These are phyloP conservation scores for Margarornis squamiger DNA, from an alignment of 2,797 vertebrate genomes.

Conservation along the genomic window DNA sequence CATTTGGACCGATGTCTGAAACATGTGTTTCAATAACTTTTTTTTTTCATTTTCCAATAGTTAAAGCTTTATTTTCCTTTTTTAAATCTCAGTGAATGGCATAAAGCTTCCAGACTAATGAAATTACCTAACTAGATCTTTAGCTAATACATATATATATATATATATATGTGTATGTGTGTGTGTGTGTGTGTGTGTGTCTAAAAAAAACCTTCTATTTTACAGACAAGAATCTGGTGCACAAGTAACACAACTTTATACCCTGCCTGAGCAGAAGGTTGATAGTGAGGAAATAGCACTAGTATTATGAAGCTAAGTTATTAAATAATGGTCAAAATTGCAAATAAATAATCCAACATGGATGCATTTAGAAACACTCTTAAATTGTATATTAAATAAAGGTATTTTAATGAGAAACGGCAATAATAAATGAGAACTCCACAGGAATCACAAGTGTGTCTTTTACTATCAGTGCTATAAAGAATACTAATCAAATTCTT, in stretches of 20 bases:
- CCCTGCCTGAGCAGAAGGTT: neutral
- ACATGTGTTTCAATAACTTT: neutral
- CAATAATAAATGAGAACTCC: neutral
- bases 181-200: no score
- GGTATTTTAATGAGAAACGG: neutral
- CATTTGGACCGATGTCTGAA: neutral
- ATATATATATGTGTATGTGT: no score
- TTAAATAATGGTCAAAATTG: neutral
- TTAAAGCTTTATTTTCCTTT: neutral
- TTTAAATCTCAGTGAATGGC: neutral
- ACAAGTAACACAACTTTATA: neutral
- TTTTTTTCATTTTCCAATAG: neutral
- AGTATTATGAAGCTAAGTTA: neutral
- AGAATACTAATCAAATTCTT: conserved; percentile 14
- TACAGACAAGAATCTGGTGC: neutral
- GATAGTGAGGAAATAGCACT: neutral
- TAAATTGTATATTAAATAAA: neutral
- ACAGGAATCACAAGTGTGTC: neutral
- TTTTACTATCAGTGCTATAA: neutral
- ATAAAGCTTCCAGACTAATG: neutral
- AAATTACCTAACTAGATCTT: neutral
- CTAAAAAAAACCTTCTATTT: neutral
- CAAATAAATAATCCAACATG: neutral
- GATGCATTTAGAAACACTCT: neutral
- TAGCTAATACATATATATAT: neutral